Base-by-base conservation (phyloP, 2,888 invertebrate species). In the Periphyllus acericola region DNA sequence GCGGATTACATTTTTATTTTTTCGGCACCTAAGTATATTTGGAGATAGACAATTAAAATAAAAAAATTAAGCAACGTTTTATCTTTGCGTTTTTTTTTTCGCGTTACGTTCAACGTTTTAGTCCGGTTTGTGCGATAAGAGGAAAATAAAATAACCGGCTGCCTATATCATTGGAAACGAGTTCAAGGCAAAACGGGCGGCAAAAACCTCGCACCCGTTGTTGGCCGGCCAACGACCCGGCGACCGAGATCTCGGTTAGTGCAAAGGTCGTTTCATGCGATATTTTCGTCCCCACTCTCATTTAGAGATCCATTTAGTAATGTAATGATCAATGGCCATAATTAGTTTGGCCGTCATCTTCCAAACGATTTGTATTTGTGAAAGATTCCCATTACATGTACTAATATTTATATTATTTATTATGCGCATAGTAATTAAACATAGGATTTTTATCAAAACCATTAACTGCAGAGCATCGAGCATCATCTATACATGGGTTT, bases 111-210 rank as follows among this genome's bases (percentile, higher is more conserved):
- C 46, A 32, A 40, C 46, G 81, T 71, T 71, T 32, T 75, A 83
- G 83, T 83, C 60, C 29, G 83, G 74, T 75, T 75, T 75, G 72
- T 40, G 36, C 60, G 83, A 83, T 83, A 83, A 85, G 78, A 85
- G 71, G 71, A 78, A 86, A 78, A 86, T 71, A 71, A 72, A 55
- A 86, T 68, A 71, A 52, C 71, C 68, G 68, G 46, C 76, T 46
- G 79, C 60, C 86, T 52, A 66, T 86, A 80, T 86, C 86, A 40
- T 80, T 60, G 86, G 86, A 87, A 87, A 87, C 86, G 86, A 87
- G 86, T 87, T 87, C 86, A 87, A 87, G 86, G 86, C 86, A 32
- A 87, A 87, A 87, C 86, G 86, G 86, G 86, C 86, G 80, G 86
- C 80, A 87, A 74, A 87, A 87, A 80, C 86, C 86, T 87, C 86